Percentiles rank a stretch among this genome's conserved stretches.
Evolutionary conservation across 2,113 vertebrate species (phyloP).

Genomic region (Ictidomys tridecemlineatus): DNA sequence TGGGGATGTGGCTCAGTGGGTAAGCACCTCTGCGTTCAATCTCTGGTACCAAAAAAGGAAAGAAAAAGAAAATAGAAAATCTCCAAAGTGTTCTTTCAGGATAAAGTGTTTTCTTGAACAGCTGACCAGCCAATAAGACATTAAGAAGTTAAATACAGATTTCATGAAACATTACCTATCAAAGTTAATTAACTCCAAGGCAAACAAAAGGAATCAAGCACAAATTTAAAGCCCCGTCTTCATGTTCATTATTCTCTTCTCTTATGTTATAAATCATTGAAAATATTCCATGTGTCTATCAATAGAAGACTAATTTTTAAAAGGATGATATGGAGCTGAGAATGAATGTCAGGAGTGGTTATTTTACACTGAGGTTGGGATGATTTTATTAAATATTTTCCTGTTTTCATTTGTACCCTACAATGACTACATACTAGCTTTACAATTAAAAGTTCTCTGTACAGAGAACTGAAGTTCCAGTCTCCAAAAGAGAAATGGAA

Average conservation of each 20-base stretch:
- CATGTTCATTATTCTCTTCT: not conserved
- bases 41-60: too few relatives aligned
- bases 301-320: not conserved
- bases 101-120: slow-evolving; percentile 44
- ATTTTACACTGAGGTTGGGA: not conserved
- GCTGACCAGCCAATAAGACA: slow-evolving; percentile 64
- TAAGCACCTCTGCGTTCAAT: too few relatives aligned
- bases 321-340: not conserved
- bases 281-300: not conserved
- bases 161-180: slow-evolving; percentile 8
- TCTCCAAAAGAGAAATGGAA: not conserved
- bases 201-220: not conserved
- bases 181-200: slow-evolving; percentile 64
- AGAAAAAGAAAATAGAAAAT: not conserved
- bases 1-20: too few relatives aligned
- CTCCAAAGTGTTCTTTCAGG: not conserved
- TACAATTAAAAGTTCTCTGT: not conserved
- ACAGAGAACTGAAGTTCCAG: slow-evolving; percentile 3
- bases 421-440: not conserved
- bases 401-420: not conserved
- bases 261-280: not conserved
- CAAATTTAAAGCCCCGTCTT: not conserved
- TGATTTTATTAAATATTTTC: not conserved
- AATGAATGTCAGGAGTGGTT: not conserved
- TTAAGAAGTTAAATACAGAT: slow-evolving; percentile 59